phyloP scores from a whole-genome alignment of 2,113 vertebrate species.

The Aspiorhynchus laticeps region DNA sequence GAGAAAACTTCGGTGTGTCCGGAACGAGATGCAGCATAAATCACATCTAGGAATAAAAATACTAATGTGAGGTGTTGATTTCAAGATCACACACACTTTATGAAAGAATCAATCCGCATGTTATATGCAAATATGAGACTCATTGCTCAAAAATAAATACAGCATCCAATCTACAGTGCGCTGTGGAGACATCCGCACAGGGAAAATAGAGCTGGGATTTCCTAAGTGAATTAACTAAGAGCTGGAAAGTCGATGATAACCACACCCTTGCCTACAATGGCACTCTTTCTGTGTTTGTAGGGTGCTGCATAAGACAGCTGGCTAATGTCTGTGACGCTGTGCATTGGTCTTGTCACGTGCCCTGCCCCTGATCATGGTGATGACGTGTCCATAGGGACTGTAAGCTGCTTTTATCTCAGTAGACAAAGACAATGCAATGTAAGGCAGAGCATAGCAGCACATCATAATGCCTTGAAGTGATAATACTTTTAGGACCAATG shows the following conservation, averaged over 20 bases:
- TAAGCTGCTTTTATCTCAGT: constrained; percentile 55
- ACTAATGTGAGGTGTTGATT: neutral
- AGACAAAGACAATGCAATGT: constrained; percentile 29
- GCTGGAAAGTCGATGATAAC: constrained; percentile 34
- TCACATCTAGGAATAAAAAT: constrained; percentile 82
- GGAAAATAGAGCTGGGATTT: neutral
- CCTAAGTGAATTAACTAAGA: neutral
- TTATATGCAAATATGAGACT: neutral
- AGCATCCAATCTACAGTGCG: neutral
- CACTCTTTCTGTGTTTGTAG: constrained; percentile 47
- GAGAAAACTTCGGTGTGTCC: constrained; percentile 88
- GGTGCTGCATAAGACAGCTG: constrained; percentile 67
- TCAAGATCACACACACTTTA: neutral
- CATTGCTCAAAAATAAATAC: neutral
- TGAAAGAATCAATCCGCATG: neutral
- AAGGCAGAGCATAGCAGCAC: neutral
- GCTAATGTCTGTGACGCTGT: constrained; percentile 65
- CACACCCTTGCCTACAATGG: constrained; percentile 35
- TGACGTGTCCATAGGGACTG: constrained; percentile 37
- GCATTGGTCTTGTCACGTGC: constrained; percentile 59
- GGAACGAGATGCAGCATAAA: constrained; percentile 92
- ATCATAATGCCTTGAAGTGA: neutral
- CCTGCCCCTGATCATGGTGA: too few species aligned
- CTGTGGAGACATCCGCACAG: neutral
- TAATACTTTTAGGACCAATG: neutral